phyloP scores from a whole-genome alignment of 2,888 invertebrate species.

The Ichneumoninae sp. region DNA sequence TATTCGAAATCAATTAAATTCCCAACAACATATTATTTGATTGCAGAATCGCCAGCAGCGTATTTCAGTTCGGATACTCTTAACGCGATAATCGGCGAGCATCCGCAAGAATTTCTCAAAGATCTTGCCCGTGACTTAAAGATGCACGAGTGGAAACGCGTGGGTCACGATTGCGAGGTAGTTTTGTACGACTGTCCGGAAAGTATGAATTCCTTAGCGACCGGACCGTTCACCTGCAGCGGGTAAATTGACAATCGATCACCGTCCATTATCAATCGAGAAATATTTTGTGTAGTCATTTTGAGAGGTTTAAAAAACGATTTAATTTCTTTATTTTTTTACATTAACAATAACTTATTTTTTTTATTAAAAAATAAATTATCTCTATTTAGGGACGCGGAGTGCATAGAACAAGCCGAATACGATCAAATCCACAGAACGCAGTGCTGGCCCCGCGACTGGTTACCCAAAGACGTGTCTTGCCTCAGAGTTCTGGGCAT shows the following conservation, averaged over 20 bases:
- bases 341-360: not conserved
- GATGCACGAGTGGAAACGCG: slow-evolving; percentile 86
- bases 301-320: not conserved
- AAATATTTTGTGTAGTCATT: not conserved
- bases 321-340: not conserved
- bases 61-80: slow-evolving; percentile 67
- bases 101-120: slow-evolving; percentile 84
- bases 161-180: slow-evolving; percentile 87
- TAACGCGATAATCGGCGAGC: slow-evolving; percentile 73
- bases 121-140: slow-evolving; percentile 86
- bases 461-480: slow-evolving; percentile 93
- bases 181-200: slow-evolving; percentile 89
- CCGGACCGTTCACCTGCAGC: slow-evolving; percentile 85
- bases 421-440: slow-evolving; percentile 85
- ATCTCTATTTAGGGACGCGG: slow-evolving; percentile 72
- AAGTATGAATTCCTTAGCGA: slow-evolving; percentile 83
- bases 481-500: slow-evolving; percentile 92
- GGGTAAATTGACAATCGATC: slow-evolving; percentile 80
- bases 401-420: slow-evolving; percentile 73
- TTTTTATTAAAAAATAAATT: not conserved
- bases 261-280: slow-evolving; percentile 48
- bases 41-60: slow-evolving; percentile 59
- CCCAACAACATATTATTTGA: not conserved
- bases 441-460: slow-evolving; percentile 97
- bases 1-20: not conserved